These are phyloP conservation scores for Centruroides vittatus DNA, from an alignment of 1,140 invertebrate species.

Conservation along the genomic window DNA sequence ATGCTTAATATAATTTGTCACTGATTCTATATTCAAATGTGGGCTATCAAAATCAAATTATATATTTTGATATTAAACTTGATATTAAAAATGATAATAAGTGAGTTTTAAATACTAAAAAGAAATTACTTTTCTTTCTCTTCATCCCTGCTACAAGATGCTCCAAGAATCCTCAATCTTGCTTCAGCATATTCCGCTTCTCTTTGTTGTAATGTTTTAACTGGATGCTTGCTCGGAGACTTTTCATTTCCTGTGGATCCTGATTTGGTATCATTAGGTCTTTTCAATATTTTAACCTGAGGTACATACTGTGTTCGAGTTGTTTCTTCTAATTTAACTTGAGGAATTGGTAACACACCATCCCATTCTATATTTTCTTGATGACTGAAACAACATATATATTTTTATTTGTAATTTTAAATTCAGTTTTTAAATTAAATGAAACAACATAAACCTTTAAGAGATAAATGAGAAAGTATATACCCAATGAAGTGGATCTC, in stretches of 20 bases:
- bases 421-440: too few species aligned
- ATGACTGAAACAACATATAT: too few species aligned
- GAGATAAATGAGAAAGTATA: too few species aligned
- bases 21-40: too few species aligned
- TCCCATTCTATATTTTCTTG: not conserved
- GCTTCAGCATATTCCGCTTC: constrained; percentile 78
- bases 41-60: too few species aligned
- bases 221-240: constrained; percentile 44
- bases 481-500: too few species aligned
- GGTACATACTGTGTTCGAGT: constrained; percentile 40
- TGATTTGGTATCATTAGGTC: constrained; percentile 41
- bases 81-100: too few species aligned
- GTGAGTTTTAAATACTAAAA: too few species aligned
- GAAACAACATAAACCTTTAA: too few species aligned
- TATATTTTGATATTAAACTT: too few species aligned
- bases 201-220: constrained; percentile 67
- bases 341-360: not conserved
- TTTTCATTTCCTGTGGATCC: constrained; percentile 38
- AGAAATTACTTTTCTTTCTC: not conserved
- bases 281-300: constrained; percentile 65
- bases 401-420: too few species aligned
- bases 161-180: constrained; percentile 62
- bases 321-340: constrained; percentile 26
- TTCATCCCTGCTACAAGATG: constrained; percentile 59
- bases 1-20: too few species aligned